Evolutionary conservation across 1,140 invertebrate species (phyloP), one percentile per base, ranked within the genome.

Genomic region (Drosophila pseudoananassae): DNA sequence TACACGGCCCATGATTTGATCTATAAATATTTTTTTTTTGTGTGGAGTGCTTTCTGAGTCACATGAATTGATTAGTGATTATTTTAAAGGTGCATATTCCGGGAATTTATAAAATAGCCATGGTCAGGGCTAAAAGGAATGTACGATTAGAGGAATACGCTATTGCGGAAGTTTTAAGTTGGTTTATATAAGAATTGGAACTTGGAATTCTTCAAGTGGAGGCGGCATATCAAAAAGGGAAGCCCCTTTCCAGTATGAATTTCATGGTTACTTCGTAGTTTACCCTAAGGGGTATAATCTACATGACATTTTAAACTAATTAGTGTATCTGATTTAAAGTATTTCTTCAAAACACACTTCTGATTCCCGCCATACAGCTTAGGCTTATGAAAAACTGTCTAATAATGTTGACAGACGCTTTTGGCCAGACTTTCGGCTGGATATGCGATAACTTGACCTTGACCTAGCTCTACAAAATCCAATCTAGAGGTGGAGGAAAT

Each of bases 391-490:
- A 43, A 40, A 75, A 46, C n/a, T 46, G 57, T 23, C 43, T 0
- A 27, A 17, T 79, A 75, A 79, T 43, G 56, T 79, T 84, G 79
- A 76, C 65, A 23, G 59, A 50, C 46, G 45, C 46, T 25, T 45
- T 59, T 84, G 40, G 23, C 56, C 29, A 58, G 15, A 20, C 17
- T 29, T 31, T 17, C 3, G 43, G 7, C 38, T 31, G 12, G 57
- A 84, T 58, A 61, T 60, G 49, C 54, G 81, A 76, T 71, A 65
- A 29, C 55, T 59, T 49, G 76, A 40, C 81, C 81, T 85, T 84
- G 81, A 84, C 81, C 81, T 84, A 84, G 47, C 61, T 65, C 76
- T 51, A 80, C 63, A 72, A 56, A 65, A 54, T 23, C 27, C 46
- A 76, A 84, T 79, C 71, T 47, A 45, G 29, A 27, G 25, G 25